These are phyloP conservation scores for Galerucella nymphaeae DNA, from an alignment of 2,888 invertebrate species.

Conservation along the genomic window DNA sequence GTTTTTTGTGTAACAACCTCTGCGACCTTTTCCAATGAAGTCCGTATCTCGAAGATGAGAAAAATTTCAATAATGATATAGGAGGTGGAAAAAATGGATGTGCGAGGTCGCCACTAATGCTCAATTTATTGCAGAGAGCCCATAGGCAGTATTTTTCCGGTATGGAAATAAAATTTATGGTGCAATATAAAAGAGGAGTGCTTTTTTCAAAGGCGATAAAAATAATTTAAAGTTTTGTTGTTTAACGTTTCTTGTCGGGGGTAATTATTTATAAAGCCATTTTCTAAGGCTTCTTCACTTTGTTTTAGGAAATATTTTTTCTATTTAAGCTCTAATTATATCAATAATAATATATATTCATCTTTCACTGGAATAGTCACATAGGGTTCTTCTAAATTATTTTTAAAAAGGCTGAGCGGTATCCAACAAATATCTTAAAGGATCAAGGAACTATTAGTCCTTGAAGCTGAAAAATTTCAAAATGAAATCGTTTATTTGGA, in stretches of 20 bases:
- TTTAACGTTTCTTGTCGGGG: not conserved
- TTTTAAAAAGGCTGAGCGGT: no score
- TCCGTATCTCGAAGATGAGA: slow-evolving; percentile 11
- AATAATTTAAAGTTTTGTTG: slow-evolving; percentile 16
- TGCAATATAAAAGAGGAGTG: slow-evolving; percentile 21
- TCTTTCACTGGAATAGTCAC: no score
- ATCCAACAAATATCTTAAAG: no score
- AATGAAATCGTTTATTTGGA: not conserved
- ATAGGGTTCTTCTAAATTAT: no score
- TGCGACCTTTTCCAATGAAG: not conserved
- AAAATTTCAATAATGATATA: slow-evolving; percentile 31
- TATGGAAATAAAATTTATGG: slow-evolving; percentile 31
- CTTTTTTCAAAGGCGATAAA: slow-evolving; percentile 17
- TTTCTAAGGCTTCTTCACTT: not conserved
- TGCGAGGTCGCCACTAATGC: slow-evolving; percentile 29
- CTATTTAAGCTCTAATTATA: not conserved
- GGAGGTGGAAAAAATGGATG: slow-evolving; percentile 26
- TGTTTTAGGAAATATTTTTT: not conserved
- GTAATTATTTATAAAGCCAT: not conserved
- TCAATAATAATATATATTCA: not conserved
- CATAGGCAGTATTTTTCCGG: slow-evolving; percentile 27
- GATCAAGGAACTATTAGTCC: no score
- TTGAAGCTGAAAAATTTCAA: not conserved
- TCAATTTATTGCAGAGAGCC: slow-evolving; percentile 31
- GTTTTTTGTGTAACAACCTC: slow-evolving; percentile 6